A percentile compares a stretch with the other conserved stretches of the same genome.
Evolutionary conservation across 2,113 vertebrate genomes (phyloP).

Genomic region (Zonotrichia leucophrys): DNA sequence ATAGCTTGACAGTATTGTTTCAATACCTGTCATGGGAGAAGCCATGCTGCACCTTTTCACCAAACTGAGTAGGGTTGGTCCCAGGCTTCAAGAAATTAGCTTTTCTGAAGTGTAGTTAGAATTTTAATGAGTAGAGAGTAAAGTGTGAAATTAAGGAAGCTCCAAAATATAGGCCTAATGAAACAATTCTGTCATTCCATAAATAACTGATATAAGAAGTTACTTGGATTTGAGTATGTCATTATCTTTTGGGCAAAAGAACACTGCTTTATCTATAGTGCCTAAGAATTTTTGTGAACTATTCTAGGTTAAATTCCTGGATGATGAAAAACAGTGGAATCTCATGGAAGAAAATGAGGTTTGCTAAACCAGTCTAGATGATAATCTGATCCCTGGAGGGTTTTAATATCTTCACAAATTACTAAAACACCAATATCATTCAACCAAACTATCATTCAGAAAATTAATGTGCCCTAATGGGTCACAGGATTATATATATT

Average conservation of each 20-base stretch:
- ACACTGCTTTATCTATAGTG: neutral
- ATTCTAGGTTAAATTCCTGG: neutral
- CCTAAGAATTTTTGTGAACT: neutral
- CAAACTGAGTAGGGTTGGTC: neutral
- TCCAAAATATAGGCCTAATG: neutral
- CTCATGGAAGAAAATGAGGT: neutral
- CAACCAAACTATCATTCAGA: neutral
- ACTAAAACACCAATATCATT: neutral
- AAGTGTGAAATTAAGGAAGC: neutral
- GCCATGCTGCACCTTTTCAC: neutral
- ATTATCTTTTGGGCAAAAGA: neutral
- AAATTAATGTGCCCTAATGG: neutral
- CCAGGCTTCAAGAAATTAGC: neutral
- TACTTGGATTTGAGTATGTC: neutral
- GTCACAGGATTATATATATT: neutral
- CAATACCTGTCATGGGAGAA: neutral
- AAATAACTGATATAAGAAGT: neutral
- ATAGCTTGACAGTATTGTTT: neutral
- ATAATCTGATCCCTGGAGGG: neutral
- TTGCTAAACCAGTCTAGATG: neutral
- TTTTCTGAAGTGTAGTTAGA: neutral
- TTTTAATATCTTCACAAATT: neutral
- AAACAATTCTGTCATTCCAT: neutral
- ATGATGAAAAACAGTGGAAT: neutral
- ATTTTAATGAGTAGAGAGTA: neutral